Base-by-base conservation (phyloP, 2,113 vertebrate species). In the Capra hircus region DNA sequence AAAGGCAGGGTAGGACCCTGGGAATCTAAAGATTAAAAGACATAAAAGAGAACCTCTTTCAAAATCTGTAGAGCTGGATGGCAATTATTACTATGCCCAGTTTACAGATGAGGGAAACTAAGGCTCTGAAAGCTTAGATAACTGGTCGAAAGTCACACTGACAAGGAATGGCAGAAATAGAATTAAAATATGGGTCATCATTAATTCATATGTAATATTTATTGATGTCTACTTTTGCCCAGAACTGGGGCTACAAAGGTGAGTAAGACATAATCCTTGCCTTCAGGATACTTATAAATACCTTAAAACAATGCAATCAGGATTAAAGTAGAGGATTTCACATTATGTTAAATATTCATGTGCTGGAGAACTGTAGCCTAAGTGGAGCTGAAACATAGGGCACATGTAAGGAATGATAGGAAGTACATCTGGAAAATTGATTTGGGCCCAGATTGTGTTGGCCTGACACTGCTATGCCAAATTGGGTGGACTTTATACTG, bases 31-130 rank as follows among this genome's bases (percentile, higher is more conserved):
- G 27, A 95, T 86, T 67, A 81, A 57, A 90, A 64, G 48, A 67
- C 13, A 40, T 28, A 52, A 81, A 16, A 48, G 25, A 94, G 12
- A 57, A 55, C 11, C 81, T 4, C 17, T 6, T 81, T 94, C 33
- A 94, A 80, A 96, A 91, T 55, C 48, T 67, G 14, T n/a, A 84
- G 33, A 11, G 1, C 28, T 95, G 50, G 3, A 28, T 53, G 62
- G 21, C 21, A 62, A 57, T 62, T 91, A 43, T 87, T 95, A 25
- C 28, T 77, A 90, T 77, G 33, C 43, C 45, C 30, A 52, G 12
- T 87, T 94, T 88, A 94, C 12, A 95, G 84, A 95, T 88, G 50
- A 95, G 30, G 52, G 52, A 94, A 92, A 96, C n/a, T 25, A 71
- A 95, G 74, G 40, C 52, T 95, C 27, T 78, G n/a, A 60, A 96